Evolutionary conservation across 2,797 vertebrate species (phyloP).

Genomic region (Distichodus sexfasciatus): DNA sequence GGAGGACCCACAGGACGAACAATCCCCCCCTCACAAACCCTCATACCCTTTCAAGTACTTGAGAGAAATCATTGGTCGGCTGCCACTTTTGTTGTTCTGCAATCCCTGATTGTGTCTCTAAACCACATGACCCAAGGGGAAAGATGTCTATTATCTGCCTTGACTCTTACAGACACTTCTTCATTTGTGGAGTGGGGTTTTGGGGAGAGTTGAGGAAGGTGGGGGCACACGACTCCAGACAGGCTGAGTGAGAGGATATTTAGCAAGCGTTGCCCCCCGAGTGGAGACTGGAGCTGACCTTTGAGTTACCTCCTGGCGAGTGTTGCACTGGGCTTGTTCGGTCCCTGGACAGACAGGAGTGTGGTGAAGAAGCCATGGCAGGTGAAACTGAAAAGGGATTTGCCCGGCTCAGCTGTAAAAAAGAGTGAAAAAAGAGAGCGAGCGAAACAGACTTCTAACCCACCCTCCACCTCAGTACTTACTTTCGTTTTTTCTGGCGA

Average conservation of each 20-base stretch:
- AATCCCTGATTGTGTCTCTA: conserved; percentile 43
- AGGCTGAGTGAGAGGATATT: conserved; percentile 31
- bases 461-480: not conserved
- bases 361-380: conserved; percentile 12
- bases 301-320: conserved; percentile 30
- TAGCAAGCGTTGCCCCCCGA: conserved; percentile 5
- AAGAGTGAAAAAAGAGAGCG: conserved; percentile 8
- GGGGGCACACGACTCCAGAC: not conserved
- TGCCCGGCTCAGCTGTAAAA: conserved; percentile 9
- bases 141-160: conserved; percentile 42
- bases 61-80: conserved; percentile 19
- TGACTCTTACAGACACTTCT: conserved; percentile 22
- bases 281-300: conserved; percentile 30
- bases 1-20: no score
- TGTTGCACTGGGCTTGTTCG: conserved; percentile 16
- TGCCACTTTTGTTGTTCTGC: conserved; percentile 47
- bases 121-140: conserved; percentile 34
- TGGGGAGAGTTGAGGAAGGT: not conserved
- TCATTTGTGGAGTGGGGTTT: conserved; percentile 5
- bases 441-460: conserved; percentile 21
- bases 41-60: conserved; percentile 29
- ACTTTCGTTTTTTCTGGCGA: not conserved
- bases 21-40: no score
- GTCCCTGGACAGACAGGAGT: conserved; percentile 5
- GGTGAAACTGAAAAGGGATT: conserved; percentile 37